Evolutionary conservation across 2,113 vertebrate genomes (phyloP).

Genomic region (Chamaetylas fuelleborni): DNA sequence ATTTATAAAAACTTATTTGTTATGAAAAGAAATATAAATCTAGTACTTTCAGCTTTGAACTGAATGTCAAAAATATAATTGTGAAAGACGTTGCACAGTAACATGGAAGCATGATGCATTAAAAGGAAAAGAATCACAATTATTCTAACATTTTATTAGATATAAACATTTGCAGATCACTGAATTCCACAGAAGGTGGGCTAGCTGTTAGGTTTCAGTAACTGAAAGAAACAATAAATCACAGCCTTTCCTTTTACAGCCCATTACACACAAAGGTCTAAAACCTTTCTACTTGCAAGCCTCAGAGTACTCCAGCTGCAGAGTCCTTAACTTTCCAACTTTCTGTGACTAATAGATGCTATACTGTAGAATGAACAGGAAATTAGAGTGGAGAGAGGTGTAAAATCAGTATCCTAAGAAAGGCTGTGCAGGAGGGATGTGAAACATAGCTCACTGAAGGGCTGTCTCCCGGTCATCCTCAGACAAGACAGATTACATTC

Average conservation of each 20-base stretch:
- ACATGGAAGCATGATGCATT: not conserved
- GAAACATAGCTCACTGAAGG: not conserved
- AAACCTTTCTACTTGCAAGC: slow-evolving; percentile 23
- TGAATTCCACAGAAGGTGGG: not conserved
- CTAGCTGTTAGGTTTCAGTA: not conserved
- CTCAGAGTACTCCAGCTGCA: not conserved
- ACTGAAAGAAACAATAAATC: slow-evolving; percentile 37
- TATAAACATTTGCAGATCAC: not conserved
- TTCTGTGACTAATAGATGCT: slow-evolving; percentile 21
- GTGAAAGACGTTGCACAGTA: not conserved
- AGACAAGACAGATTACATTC: not conserved
- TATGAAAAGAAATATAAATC: not conserved
- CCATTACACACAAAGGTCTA: slow-evolving; percentile 21
- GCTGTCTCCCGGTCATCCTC: not conserved
- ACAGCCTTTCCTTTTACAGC: slow-evolving; percentile 31
- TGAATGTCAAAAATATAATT: not conserved
- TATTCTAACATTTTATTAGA: not conserved
- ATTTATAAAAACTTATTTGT: not conserved
- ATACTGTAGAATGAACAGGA: not conserved
- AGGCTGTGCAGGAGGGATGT: not conserved
- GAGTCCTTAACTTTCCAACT: not conserved
- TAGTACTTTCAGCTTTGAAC: not conserved
- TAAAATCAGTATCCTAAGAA: not conserved
- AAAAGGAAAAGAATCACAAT: not conserved
- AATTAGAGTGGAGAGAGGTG: not conserved